Conservation (phyloP, 2,888 invertebrate genomes). For the Labia minor region DNA sequence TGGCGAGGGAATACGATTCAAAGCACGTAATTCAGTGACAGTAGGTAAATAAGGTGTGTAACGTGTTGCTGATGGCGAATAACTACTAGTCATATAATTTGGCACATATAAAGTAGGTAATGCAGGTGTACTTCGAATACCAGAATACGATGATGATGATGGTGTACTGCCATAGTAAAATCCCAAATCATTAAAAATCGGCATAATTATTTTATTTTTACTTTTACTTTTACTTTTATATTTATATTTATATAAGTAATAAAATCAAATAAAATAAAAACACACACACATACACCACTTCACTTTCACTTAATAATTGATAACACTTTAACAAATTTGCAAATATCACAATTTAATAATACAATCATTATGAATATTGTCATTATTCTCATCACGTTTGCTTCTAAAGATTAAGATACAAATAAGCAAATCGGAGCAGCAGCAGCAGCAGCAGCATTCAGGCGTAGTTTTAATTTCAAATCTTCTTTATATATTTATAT, state of each 20-base stretch:
- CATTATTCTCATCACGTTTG: too few relatives aligned
- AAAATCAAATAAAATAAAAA: too few relatives aligned
- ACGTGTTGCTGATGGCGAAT: conserved; percentile 36
- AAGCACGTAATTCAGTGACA: conserved; percentile 46
- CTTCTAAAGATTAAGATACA: too few relatives aligned
- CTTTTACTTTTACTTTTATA: too few relatives aligned
- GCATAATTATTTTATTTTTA: conserved; percentile 50
- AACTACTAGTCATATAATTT: conserved; percentile 37
- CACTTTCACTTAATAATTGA: background rate
- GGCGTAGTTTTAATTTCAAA: too few relatives aligned
- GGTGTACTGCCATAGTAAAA: conserved; percentile 42
- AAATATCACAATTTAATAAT: too few relatives aligned
- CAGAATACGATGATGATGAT: conserved; percentile 31
- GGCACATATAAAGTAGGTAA: conserved; percentile 36
- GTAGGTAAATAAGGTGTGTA: conserved; percentile 66
- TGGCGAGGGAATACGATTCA: conserved; percentile 20
- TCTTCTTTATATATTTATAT: too few relatives aligned
- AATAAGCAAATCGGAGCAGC: too few relatives aligned
- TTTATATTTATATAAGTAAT: too few relatives aligned
- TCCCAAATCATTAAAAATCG: conserved; percentile 55
- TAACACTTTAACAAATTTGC: background rate
- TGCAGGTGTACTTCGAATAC: conserved; percentile 42
- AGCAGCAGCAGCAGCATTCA: too few relatives aligned
- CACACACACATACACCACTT: background rate
- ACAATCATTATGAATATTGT: too few relatives aligned